Evolutionary conservation across 2,888 invertebrate species (phyloP), one percentile per base, ranked within the genome.

Genomic region (Reticulitermes lucifugus): DNA sequence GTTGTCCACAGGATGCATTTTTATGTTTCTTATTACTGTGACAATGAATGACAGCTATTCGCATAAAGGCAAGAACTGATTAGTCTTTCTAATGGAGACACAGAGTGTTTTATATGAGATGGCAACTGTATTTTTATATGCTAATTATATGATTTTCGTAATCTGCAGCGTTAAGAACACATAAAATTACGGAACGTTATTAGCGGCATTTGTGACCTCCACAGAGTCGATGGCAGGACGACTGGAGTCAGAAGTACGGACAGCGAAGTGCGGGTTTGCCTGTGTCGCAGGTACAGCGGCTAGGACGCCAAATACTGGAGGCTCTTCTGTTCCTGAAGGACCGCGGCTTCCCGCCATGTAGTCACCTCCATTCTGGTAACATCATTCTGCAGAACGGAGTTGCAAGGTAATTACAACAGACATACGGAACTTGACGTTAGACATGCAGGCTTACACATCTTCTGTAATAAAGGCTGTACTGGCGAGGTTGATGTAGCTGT

Each of bases 301-400:
- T 98, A 90, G 97, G 97, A 46, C 93, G 97, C 0, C 98, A 98
- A 91, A 95, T 98, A 88, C 91, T 98, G 83, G 98, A 97, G 91
- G 97, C 97, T 0, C 91, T 98, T 84, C 92, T 97, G 86, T 97
- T 97, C 91, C 92, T 98, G 35, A 95, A 95, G 88, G 96, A 97
- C 89, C 95, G 97, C 88, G 96, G 97, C 21, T 97, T 98, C 90
- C 97, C 98, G 5, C 94, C 95, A 18, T 96, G 96, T 89, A 94
- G 95, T 75, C 97, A 98, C 91, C 91, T 98, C 88, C 98, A 98
- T 91, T 95, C 96, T 83, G 98, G 98, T 70, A 98, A 98, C 91
- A 95, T 98, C 46, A 96, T 98, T 88, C 93, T 98, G 73, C 98
- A 98, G 89, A 97, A 98, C 90, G 97, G 98, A 35, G 97, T 97